Evolutionary conservation across 2,888 invertebrate species (phyloP).

Genomic region (Rosalia funebris): DNA sequence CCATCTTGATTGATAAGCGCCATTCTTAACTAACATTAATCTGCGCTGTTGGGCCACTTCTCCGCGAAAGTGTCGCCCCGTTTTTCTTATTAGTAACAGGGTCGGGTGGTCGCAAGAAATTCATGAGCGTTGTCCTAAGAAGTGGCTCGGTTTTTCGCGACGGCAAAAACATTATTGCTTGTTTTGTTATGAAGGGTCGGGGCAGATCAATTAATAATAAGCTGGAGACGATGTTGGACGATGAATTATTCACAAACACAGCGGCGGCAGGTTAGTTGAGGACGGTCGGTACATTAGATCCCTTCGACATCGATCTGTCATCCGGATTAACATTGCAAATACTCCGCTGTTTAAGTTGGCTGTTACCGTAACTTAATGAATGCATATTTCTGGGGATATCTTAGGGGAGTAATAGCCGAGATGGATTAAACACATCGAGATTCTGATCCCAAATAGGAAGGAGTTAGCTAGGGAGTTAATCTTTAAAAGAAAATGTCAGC

Average conservation of each 20-base stretch:
- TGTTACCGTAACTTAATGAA: too few species aligned
- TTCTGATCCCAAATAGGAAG: too few species aligned
- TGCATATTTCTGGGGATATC: too few species aligned
- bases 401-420: too few species aligned
- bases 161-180: conserved; percentile 23
- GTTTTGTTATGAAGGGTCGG: conserved; percentile 27
- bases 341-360: too few species aligned
- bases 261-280: conserved; percentile 28
- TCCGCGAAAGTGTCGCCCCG: conserved; percentile 9
- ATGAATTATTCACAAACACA: conserved; percentile 41
- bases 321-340: too few species aligned
- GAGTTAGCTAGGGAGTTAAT: too few species aligned
- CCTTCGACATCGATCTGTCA: conserved; percentile 17
- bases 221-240: conserved; percentile 32
- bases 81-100: conserved; percentile 2
- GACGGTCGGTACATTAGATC: conserved; percentile 21
- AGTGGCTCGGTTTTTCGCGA: conserved; percentile 6
- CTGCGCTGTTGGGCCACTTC: not conserved
- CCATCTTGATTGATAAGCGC: not conserved
- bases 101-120: conserved; percentile 15
- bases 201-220: conserved; percentile 41
- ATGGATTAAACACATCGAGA: too few species aligned
- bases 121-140: conserved; percentile 16
- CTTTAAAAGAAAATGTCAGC: too few species aligned
- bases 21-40: not conserved